Evolutionary conservation across 2,797 vertebrate genomes (phyloP).

Genomic region (Varecia variegata): DNA sequence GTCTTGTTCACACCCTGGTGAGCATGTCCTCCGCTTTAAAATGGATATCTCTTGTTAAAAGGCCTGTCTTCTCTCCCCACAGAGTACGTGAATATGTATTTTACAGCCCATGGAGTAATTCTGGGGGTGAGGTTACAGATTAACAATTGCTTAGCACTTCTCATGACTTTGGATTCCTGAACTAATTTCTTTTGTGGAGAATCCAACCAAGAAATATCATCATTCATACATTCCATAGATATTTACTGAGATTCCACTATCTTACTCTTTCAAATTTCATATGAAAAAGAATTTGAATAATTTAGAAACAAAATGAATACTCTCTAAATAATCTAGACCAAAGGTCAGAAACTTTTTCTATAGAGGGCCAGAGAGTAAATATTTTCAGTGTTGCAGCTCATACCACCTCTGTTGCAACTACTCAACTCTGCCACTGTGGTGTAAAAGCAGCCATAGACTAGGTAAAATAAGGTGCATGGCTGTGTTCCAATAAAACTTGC

Average conservation of each 20-base stretch:
- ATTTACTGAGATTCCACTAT: neutral
- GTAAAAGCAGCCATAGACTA: neutral
- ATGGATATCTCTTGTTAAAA: neutral
- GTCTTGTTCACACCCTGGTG: neutral
- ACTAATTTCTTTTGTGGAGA: constrained; percentile 21
- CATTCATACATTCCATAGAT: neutral
- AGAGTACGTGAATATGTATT: neutral
- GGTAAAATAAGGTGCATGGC: neutral
- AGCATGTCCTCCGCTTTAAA: neutral
- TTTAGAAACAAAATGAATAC: constrained; percentile 1
- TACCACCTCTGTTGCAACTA: neutral
- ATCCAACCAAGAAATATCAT: neutral
- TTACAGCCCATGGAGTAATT: constrained; percentile 14
- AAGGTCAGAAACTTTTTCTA: neutral
- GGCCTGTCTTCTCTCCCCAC: neutral
- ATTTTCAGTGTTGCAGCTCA: neutral
- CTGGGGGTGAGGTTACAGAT: neutral
- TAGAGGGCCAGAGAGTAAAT: neutral
- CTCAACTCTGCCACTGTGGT: neutral
- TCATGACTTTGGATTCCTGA: neutral
- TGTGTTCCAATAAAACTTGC: neutral
- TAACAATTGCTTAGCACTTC: neutral
- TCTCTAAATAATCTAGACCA: neutral
- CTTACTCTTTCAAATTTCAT: neutral
- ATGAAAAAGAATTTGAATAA: constrained; percentile 18